phyloP scores from a whole-genome alignment of 2,888 invertebrate species.

The Coecobrya sp. region DNA sequence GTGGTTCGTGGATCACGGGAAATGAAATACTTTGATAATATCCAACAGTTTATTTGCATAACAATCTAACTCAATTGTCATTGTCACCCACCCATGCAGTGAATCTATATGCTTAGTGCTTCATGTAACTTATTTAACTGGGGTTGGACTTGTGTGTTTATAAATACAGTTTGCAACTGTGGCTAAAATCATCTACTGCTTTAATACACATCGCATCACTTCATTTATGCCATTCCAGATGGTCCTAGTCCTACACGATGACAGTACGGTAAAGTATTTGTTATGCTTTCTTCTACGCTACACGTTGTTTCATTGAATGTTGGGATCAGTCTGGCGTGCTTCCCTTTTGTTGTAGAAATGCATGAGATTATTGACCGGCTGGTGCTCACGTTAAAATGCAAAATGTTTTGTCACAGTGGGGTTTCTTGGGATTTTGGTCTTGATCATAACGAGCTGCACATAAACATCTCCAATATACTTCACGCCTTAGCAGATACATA shows the following conservation, averaged over 20 bases:
- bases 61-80: slow-evolving; percentile 85
- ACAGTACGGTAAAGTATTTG: slow-evolving; percentile 12
- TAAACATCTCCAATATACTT: slow-evolving; percentile 55
- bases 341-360: slow-evolving; percentile 52
- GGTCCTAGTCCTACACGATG: slow-evolving; percentile 56
- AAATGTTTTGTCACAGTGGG: slow-evolving; percentile 70
- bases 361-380: slow-evolving; percentile 47
- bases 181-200: slow-evolving; percentile 46
- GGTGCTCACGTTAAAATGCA: slow-evolving; percentile 67
- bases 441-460: slow-evolving; percentile 60
- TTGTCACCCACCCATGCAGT: slow-evolving; percentile 84
- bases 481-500: slow-evolving; percentile 58
- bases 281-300: slow-evolving; percentile 17
- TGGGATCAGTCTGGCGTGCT: slow-evolving; percentile 66
- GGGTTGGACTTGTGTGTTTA: slow-evolving; percentile 36
- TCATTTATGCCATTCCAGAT: slow-evolving; percentile 59
- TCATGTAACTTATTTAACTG: slow-evolving; percentile 43
- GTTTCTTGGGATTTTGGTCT: slow-evolving; percentile 76
- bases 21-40: slow-evolving; percentile 72
- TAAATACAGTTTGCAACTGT: slow-evolving; percentile 61
- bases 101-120: slow-evolving; percentile 30
- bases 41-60: slow-evolving; percentile 84
- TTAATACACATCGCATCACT: slow-evolving; percentile 55
- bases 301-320: slow-evolving; percentile 24
- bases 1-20: slow-evolving; percentile 38